phyloP scores from a whole-genome alignment of 2,113 vertebrate genomes.

The Cyprinodon variegatus region DNA sequence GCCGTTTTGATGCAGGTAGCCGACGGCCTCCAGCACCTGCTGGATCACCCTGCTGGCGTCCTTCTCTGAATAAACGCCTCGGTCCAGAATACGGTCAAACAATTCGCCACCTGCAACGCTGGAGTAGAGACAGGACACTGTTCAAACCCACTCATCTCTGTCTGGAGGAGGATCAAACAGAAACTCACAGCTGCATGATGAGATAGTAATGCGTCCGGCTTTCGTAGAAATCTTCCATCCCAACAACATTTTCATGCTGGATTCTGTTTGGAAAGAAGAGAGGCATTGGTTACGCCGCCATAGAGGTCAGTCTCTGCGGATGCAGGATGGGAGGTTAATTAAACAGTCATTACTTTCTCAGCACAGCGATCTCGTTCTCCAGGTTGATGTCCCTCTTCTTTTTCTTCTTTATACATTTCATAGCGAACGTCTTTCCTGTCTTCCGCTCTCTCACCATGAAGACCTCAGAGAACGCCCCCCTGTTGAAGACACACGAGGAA shows the following conservation, averaged over 20 bases:
- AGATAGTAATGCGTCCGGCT: slow-evolving; percentile 93
- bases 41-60: slow-evolving; percentile 93
- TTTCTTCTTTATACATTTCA: slow-evolving; percentile 98
- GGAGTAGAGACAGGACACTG: background rate
- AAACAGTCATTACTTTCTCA: slow-evolving; percentile 84
- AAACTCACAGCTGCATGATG: slow-evolving; percentile 96
- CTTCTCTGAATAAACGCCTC: slow-evolving; percentile 93
- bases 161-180: background rate
- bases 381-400: slow-evolving; percentile 86
- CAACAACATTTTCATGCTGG: slow-evolving; percentile 95
- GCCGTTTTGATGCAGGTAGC: slow-evolving; percentile 91
- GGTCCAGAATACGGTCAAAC: slow-evolving; percentile 95
- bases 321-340: background rate
- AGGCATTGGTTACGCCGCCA: background rate
- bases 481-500: slow-evolving; percentile 61
- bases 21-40: slow-evolving; percentile 92
- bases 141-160: background rate
- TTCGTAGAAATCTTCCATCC: slow-evolving; percentile 95
- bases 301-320: background rate
- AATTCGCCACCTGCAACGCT: slow-evolving; percentile 96
- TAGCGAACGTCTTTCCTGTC: slow-evolving; percentile 89
- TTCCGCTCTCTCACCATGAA: slow-evolving; percentile 94
- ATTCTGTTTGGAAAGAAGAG: slow-evolving; percentile 80
- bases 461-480: slow-evolving; percentile 96
- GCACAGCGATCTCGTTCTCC: slow-evolving; percentile 94